A percentile compares a stretch with the other conserved stretches of the same genome.
Conservation (phyloP, 2,888 invertebrate species). For the Salticus scenicus region DNA sequence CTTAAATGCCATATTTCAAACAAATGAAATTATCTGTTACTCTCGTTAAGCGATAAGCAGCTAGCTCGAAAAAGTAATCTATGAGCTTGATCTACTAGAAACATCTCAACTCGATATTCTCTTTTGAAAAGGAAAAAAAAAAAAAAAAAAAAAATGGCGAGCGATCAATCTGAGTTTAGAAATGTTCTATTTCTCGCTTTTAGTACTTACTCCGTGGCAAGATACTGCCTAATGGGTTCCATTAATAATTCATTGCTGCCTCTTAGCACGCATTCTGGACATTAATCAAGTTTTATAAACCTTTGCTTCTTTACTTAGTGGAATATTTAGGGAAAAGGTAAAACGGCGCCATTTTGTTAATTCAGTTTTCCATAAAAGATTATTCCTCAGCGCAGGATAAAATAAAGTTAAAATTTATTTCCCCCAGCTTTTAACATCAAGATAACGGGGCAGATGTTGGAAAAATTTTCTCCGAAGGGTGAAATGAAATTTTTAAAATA, state of each 20-base stretch:
- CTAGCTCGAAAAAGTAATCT: background rate
- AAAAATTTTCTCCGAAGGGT: background rate
- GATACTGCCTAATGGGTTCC: slow-evolving; percentile 61
- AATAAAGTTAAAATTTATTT: slow-evolving; percentile 8
- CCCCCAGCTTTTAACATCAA: background rate
- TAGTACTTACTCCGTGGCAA: slow-evolving; percentile 24
- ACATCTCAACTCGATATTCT: slow-evolving; percentile 9
- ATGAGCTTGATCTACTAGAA: slow-evolving; percentile 8
- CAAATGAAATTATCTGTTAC: slow-evolving; percentile 12
- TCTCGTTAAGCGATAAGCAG: background rate
- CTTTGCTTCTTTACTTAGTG: background rate
- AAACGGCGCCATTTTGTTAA: background rate
- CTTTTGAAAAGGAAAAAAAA: background rate
- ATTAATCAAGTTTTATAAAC: slow-evolving; percentile 51
- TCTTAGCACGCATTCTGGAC: slow-evolving; percentile 20
- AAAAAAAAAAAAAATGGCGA: slow-evolving; percentile 37
- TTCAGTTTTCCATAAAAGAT: background rate
- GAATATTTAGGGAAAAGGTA: background rate
- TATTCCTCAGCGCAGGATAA: background rate
- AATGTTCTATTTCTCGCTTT: slow-evolving; percentile 56
- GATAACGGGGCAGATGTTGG: background rate
- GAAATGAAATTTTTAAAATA: background rate
- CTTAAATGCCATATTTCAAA: background rate
- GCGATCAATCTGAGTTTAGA: slow-evolving; percentile 61
- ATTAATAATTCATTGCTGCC: slow-evolving; percentile 61